A percentile compares a stretch with the other conserved stretches of the same genome.
Evolutionary conservation across 2,888 invertebrate genomes (phyloP).

Genomic region (Drosophila melanocephala): DNA sequence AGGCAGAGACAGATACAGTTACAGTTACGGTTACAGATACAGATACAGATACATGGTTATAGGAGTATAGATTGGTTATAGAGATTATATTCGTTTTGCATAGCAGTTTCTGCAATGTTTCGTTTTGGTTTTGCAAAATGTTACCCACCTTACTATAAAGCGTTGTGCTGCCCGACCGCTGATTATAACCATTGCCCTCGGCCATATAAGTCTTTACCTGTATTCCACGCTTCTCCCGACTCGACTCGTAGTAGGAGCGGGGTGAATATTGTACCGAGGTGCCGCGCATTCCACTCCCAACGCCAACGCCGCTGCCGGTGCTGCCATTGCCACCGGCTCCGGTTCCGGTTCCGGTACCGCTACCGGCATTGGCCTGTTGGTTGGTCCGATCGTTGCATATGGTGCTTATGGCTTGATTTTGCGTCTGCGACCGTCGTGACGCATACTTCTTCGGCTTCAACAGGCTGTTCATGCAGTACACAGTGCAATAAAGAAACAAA

Average conservation of each 20-base stretch:
- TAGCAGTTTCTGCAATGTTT: constrained; percentile 62
- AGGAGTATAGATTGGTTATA: constrained; percentile 37
- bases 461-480: constrained; percentile 85
- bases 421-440: constrained; percentile 87
- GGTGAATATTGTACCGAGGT: constrained; percentile 86
- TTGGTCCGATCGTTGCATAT: constrained; percentile 86
- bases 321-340: constrained; percentile 76
- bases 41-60: constrained; percentile 43
- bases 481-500: neutral
- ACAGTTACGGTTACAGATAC: neutral
- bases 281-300: constrained; percentile 71
- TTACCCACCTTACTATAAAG: constrained; percentile 96
- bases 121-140: constrained; percentile 71
- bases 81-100: constrained; percentile 51
- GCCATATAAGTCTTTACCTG: constrained; percentile 98
- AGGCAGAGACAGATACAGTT: neutral
- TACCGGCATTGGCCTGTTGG: constrained; percentile 85
- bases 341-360: constrained; percentile 67
- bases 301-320: constrained; percentile 59
- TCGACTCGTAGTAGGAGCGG: constrained; percentile 84
- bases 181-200: constrained; percentile 93
- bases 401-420: constrained; percentile 85
- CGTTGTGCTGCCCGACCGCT: constrained; percentile 89
- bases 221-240: constrained; percentile 89
- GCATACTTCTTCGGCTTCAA: constrained; percentile 89